These are phyloP conservation scores for Mormyrus hasselquistii DNA, from an alignment of 2,797 vertebrate species.

Conservation along the genomic window DNA sequence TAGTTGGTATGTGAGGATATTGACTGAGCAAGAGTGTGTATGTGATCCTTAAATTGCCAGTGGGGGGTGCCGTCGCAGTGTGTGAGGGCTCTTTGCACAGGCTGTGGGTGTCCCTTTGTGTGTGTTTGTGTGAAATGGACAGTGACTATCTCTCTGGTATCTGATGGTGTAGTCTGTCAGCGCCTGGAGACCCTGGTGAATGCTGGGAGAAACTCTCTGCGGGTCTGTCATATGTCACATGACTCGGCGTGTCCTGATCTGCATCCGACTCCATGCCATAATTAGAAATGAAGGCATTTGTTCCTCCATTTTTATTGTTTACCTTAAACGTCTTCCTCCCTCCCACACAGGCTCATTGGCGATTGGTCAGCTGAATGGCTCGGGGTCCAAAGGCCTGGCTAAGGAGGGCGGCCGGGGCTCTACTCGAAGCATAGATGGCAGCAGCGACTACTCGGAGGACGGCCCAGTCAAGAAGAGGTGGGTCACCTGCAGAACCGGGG, in stretches of 20 bases:
- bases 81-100: background rate
- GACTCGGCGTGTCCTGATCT: background rate
- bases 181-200: background rate
- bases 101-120: background rate
- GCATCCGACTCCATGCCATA: background rate
- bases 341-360: constrained; percentile 75
- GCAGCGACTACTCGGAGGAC: constrained; percentile 84
- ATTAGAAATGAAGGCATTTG: background rate
- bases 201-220: background rate
- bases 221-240: background rate
- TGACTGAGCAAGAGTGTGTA: background rate
- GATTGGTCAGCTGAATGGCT: constrained; percentile 84
- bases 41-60: background rate
- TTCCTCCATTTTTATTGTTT: background rate
- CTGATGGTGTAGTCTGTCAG: background rate
- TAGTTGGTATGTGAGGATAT: background rate
- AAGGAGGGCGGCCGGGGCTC: constrained; percentile 82
- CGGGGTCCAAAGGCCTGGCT: constrained; percentile 71
- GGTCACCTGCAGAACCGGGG: constrained; percentile 33
- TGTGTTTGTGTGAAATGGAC: background rate
- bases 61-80: background rate
- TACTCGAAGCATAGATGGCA: constrained; percentile 77
- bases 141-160: background rate
- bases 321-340: background rate
- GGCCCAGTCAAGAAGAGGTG: constrained; percentile 91